Evolutionary conservation across 2,888 invertebrate genomes (phyloP).

Genomic region (Apotomis betuletana): DNA sequence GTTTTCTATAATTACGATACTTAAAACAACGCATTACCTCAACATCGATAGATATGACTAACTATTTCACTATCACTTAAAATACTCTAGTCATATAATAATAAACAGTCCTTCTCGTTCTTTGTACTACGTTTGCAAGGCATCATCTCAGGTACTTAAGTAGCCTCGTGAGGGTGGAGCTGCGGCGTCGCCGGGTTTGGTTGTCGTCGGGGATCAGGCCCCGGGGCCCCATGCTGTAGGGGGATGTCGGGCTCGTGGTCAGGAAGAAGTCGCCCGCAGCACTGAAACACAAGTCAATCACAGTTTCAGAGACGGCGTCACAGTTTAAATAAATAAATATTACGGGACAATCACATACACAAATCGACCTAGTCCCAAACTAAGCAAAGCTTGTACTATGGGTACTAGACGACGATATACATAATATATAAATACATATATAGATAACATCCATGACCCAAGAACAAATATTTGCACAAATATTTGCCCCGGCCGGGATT

Average conservation of each 20-base stretch:
- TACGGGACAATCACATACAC: too few relatives aligned
- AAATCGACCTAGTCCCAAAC: too few relatives aligned
- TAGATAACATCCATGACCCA: too few relatives aligned
- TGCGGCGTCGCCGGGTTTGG: constrained; percentile 48
- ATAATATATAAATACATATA: too few relatives aligned
- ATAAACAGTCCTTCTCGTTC: constrained; percentile 41
- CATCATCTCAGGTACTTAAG: constrained; percentile 59
- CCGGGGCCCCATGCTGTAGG: constrained; percentile 59
- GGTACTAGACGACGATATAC: too few relatives aligned
- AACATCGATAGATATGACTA: background rate
- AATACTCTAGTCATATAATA: constrained; percentile 22
- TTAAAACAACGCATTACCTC: background rate
- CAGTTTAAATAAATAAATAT: too few relatives aligned
- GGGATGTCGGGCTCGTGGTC: constrained; percentile 59
- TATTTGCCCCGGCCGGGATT: too few relatives aligned
- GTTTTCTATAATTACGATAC: background rate
- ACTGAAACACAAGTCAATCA: constrained; percentile 52
- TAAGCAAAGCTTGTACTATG: too few relatives aligned
- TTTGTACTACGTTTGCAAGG: constrained; percentile 38
- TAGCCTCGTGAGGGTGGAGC: constrained; percentile 51
- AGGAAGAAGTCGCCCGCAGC: constrained; percentile 71
- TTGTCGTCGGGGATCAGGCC: constrained; percentile 57
- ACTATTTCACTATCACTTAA: constrained; percentile 13
- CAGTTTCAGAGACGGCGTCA: too few relatives aligned
- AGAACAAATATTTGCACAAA: too few relatives aligned